Conservation (phyloP, 2,797 vertebrate genomes). For the Sebastes minor region DNA sequence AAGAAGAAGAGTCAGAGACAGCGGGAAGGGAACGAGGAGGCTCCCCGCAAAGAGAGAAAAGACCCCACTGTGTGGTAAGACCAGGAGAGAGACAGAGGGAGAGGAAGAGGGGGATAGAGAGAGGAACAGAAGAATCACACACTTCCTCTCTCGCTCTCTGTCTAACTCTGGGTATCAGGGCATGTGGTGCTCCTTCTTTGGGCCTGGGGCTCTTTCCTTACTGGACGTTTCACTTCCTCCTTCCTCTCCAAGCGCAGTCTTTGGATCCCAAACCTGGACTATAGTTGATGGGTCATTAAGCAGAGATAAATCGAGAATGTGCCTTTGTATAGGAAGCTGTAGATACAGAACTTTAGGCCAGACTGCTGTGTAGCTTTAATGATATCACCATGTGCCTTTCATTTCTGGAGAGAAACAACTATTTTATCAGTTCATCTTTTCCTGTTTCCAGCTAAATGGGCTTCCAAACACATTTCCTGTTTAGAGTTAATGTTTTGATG, state of each 20-base stretch:
- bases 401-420: conserved; percentile 27
- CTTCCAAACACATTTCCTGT: conserved; percentile 65
- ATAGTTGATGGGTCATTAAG: conserved; percentile 8
- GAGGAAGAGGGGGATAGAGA: conserved; percentile 26
- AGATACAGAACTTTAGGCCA: conserved; percentile 34
- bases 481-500: conserved; percentile 54
- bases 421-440: conserved; percentile 47
- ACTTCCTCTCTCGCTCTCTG: conserved; percentile 30
- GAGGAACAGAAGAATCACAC: conserved; percentile 34
- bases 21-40: conserved; percentile 52
- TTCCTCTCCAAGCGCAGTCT: conserved; percentile 33
- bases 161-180: conserved; percentile 51
- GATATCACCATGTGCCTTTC: conserved; percentile 53
- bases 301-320: conserved; percentile 36
- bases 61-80: conserved; percentile 80
- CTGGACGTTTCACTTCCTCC: conserved; percentile 53
- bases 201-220: conserved; percentile 46
- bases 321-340: conserved; percentile 44
- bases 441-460: conserved; percentile 41
- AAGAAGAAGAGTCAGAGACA: conserved; percentile 69
- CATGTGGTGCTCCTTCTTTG: conserved; percentile 47
- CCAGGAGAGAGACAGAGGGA: conserved; percentile 22
- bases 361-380: conserved; percentile 15
- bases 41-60: conserved; percentile 72
- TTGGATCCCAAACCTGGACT: conserved; percentile 48